Evolutionary conservation across 2,113 vertebrate genomes (phyloP), one percentile per base, ranked within the genome.

Genomic region (Lasiurus cinereus): DNA sequence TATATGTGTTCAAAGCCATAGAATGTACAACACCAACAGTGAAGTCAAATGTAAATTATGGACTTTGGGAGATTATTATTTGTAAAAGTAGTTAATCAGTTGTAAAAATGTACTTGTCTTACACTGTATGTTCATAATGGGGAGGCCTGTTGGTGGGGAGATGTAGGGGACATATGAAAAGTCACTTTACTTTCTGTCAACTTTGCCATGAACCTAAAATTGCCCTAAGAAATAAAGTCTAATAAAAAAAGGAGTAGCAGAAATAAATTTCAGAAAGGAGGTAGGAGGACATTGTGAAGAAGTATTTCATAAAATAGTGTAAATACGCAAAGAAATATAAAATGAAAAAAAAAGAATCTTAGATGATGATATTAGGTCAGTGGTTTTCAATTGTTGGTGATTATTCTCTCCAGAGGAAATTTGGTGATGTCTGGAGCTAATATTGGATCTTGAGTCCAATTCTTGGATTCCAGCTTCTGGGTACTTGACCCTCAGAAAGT

Each of bases 271-370:
- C 33, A 48, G 82, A 74, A 46, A 39, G 72, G 18, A 85, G 19
- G 6, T n/a, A 69, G 73, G 88, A n/a, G n/a, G 66, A 66, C 66
- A 70, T 64, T 90, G 76, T 83, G 31, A 50, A 50, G 50, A 50
- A 50, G 13, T 56, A 18, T 46, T 43, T 10, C 48, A 77, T 66
- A 88, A 77, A 80, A 8, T 74, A 79, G 4, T 31, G 69, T 46
- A 73, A 85, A 80, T 22, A 64, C 14, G 27, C 43, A 77, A 79
- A 77, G 31, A 69, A 36, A 80, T 50, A n/a, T 12, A 76, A 88
- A 80, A 88, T 74, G 48, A 24, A 52, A 27, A 92, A 22, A 77
- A 78, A 39, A 90, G 48, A 95, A 70, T 79, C 29, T 79, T 52
- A 79, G 1, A 79, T 64, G 22, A 78, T 50, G 3, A 39, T 39